Percentiles rank a stretch among this genome's conserved stretches.
Conservation (phyloP, 1,140 invertebrate genomes). For the Dreissena rostriformis region DNA sequence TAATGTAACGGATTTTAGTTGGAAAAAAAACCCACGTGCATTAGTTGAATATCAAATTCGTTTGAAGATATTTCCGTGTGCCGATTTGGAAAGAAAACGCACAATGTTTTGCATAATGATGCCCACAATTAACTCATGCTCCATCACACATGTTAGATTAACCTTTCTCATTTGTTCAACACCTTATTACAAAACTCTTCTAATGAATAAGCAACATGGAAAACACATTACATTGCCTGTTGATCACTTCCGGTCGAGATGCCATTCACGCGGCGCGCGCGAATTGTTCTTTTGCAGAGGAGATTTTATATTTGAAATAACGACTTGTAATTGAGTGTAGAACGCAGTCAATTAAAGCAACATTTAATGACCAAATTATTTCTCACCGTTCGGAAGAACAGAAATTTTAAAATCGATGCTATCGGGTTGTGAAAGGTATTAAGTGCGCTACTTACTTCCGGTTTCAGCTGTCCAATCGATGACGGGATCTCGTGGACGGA, state of each 20-base stretch:
- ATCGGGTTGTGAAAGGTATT: conserved; percentile 38
- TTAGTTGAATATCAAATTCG: no score
- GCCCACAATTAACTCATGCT: conserved; percentile 52
- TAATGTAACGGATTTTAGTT: no score
- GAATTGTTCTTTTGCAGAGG: conserved; percentile 52
- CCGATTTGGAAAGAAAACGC: conserved; percentile 11
- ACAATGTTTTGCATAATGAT: conserved; percentile 40
- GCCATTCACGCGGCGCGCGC: conserved; percentile 51
- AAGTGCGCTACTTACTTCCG: conserved; percentile 48
- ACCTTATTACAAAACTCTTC: conserved; percentile 54
- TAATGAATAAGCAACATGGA: conserved; percentile 58
- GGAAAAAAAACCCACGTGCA: no score
- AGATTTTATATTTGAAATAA: conserved; percentile 56
- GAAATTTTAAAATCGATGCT: conserved; percentile 57
- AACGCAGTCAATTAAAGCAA: conserved; percentile 51
- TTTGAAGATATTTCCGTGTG: no score
- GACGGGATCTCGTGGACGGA: conserved; percentile 40
- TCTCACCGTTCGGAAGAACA: conserved; percentile 55
- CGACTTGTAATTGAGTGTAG: conserved; percentile 58
- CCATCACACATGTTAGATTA: conserved; percentile 57
- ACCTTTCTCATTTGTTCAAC: conserved; percentile 57
- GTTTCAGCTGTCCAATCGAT: conserved; percentile 28
- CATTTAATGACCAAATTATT: conserved; percentile 54
- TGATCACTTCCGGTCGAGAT: conserved; percentile 56
- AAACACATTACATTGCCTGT: conserved; percentile 56